These are phyloP conservation scores for Chirona hameri DNA, from an alignment of 2,888 invertebrate genomes.

Conservation along the genomic window DNA sequence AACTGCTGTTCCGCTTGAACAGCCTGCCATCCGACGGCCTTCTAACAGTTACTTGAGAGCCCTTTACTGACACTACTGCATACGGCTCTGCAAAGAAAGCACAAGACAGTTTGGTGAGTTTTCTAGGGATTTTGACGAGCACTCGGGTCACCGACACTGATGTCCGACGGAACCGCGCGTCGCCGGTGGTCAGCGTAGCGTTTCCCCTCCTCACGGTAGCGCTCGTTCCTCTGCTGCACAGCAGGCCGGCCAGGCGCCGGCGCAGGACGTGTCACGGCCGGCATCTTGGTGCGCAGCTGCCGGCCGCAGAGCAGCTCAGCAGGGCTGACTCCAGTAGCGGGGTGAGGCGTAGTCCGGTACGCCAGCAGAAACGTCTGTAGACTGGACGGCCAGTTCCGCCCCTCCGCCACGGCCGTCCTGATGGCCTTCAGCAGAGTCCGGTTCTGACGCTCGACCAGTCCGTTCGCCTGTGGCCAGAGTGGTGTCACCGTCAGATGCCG, in stretches of 20 bases:
- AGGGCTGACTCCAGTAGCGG: not conserved
- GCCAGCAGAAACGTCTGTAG: not conserved
- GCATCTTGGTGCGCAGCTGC: not conserved
- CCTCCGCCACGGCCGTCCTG: not conserved
- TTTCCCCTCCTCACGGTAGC: not conserved
- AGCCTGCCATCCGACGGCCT: not conserved
- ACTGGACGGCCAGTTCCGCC: not conserved
- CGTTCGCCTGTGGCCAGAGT: not conserved
- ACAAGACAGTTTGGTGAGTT: not conserved
- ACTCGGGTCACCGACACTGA: not conserved
- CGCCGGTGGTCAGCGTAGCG: not conserved
- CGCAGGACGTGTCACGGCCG: not conserved
- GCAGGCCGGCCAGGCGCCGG: not conserved
- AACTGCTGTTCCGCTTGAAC: not conserved
- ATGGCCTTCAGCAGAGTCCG: not conserved
- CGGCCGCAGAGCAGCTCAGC: not conserved
- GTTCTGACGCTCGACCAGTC: not conserved
- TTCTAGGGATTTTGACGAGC: not conserved
- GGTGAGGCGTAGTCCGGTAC: not conserved
- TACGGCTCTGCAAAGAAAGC: not conserved
- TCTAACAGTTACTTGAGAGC: not conserved
- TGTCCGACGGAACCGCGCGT: not conserved
- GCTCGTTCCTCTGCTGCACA: not conserved
- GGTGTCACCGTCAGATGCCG: not conserved
- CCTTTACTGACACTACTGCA: not conserved